These are phyloP conservation scores for Cranoglanis bouderius DNA, from an alignment of 2,113 vertebrate genomes.

Conservation along the genomic window DNA sequence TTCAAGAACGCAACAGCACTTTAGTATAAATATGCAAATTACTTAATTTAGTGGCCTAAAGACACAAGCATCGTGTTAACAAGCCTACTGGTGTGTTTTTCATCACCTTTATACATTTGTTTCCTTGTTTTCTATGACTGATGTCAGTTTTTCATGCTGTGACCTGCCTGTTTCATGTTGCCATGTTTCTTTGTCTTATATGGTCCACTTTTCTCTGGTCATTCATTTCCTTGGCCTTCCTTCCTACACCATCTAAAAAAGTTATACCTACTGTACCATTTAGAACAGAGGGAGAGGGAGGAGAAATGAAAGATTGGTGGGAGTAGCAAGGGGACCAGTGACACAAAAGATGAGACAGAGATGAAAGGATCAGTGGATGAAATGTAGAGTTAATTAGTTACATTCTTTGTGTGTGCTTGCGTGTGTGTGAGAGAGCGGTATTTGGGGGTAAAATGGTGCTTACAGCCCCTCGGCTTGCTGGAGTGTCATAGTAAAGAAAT, in stretches of 20 bases:
- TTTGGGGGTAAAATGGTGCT: neutral
- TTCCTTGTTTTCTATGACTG: neutral
- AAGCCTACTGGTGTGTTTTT: neutral
- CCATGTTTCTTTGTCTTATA: neutral
- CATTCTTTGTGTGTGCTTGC: neutral
- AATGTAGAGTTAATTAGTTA: neutral
- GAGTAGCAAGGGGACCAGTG: neutral
- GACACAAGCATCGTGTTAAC: neutral
- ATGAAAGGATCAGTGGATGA: neutral
- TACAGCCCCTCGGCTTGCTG: neutral
- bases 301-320: too few species aligned
- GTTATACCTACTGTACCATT: neutral
- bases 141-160: neutral
- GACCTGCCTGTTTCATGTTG: neutral
- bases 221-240: neutral
- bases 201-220: neutral
- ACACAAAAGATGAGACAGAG: slow-evolving; percentile 12
- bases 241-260: neutral
- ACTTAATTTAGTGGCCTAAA: neutral
- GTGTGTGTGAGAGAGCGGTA: neutral
- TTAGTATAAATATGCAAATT: neutral
- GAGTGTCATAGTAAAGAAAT: neutral
- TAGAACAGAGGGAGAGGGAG: neutral
- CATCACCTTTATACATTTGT: neutral
- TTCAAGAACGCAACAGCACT: neutral